A percentile compares a stretch with the other conserved stretches of the same genome.
phyloP scores from a whole-genome alignment of 2,797 vertebrate species.

The Cercopithecus hamlyni region DNA sequence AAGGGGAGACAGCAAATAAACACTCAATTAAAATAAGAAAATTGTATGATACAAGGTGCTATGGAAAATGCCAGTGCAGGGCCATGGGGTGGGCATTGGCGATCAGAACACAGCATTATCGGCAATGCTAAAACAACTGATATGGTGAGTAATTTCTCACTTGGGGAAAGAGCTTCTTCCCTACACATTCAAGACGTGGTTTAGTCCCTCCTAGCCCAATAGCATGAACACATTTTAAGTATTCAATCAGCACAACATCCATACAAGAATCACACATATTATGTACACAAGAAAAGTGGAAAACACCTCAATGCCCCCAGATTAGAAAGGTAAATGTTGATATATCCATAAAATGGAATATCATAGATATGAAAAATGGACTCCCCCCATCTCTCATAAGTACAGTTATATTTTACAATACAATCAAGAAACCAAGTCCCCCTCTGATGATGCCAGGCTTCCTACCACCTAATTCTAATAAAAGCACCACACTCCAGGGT shows the following conservation, averaged over 20 bases:
- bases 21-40: not conserved
- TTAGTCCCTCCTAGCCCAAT: not conserved
- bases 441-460: not conserved
- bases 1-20: not conserved
- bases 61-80: not conserved
- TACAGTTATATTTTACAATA: constrained; percentile 17
- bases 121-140: not conserved
- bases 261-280: not conserved
- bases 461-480: not conserved
- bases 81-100: fast-evolving
- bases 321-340: not conserved
- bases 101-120: not conserved
- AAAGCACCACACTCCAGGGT: not conserved
- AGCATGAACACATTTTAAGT: not conserved
- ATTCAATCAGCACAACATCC: not conserved
- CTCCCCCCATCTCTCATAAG: not conserved
- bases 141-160: not conserved
- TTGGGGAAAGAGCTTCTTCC: not conserved
- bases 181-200: not conserved
- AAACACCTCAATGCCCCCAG: not conserved
- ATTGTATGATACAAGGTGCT: not conserved
- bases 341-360: not conserved
- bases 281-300: not conserved
- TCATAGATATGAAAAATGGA: not conserved
- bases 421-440: not conserved